Evolutionary conservation across 2,888 invertebrate genomes (phyloP), one percentile per base, ranked within the genome.

Genomic region (Napeogenes sylphis): DNA sequence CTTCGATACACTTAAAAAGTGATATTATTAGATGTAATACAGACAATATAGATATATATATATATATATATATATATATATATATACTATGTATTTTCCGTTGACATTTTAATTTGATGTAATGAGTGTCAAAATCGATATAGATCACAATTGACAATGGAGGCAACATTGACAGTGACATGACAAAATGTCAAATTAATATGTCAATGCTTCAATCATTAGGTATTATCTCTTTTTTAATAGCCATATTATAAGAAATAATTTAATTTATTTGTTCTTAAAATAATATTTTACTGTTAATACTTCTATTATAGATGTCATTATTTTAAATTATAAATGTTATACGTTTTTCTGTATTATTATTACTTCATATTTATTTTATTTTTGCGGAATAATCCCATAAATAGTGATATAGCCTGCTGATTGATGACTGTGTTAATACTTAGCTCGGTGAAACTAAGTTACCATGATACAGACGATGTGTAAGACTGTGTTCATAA

Each of bases 121-220:
- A 51, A 53, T 61, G 32, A 56, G 14, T 46, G 12, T 51, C 57
- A 51, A 30, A 51, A 30, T 21, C 6, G 21, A 51, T 51, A 30
- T 21, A 51, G 8, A 51, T 51, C 51, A 30, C 8, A 30, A 51
- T 10, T 51, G 10, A 51, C 51, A 30, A 51, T 51, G 21, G 51
- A 51, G 51, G 4, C 51, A 12, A 21, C 51, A 30, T 5, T 51
- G 51, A 51, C 51, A 51, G 51, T 51, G 51, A 51, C 51, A 51
- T 51, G 51, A 51, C 30, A 30, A 5, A 51, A 21, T 51, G 51
- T 30, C 51, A 51, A 51, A 51, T 51, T 6, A 51, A n/a, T 51
- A 51, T 51, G 51, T 51, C 51, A 21, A 51, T 30, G 10, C 30
- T 30, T 51, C 51, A 51, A 3, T 30, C 51, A 51, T 21, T 47